Conservation (phyloP, 2,113 vertebrate species). For the Elachura formosa region DNA sequence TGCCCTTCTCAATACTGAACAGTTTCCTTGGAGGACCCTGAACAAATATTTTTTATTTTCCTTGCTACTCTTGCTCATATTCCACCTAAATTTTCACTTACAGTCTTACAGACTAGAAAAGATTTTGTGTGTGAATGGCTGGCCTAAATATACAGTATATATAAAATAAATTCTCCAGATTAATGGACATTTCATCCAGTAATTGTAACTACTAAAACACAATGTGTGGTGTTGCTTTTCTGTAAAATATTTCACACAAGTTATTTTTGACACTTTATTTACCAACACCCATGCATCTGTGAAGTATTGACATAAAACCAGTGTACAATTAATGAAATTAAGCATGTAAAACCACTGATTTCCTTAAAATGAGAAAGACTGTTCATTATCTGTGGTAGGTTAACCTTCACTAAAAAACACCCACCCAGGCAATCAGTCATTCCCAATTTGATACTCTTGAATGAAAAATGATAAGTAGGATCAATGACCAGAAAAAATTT, state of each 20-base stretch:
- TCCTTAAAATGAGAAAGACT: background rate
- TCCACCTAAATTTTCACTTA: background rate
- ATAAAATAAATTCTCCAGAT: background rate
- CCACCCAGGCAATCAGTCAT: background rate
- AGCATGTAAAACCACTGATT: background rate
- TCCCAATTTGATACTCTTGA: background rate
- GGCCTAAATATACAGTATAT: background rate
- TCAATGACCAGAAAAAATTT: background rate
- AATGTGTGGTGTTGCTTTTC: background rate
- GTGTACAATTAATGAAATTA: background rate
- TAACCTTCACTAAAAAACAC: background rate
- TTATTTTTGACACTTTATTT: background rate
- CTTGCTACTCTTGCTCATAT: background rate
- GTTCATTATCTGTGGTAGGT: fast-evolving
- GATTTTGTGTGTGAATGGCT: background rate
- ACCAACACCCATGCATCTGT: background rate
- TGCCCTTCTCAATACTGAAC: background rate
- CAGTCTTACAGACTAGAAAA: background rate
- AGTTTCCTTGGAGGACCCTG: background rate
- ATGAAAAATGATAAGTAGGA: background rate
- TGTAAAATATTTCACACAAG: background rate
- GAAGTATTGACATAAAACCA: background rate
- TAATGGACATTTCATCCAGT: background rate
- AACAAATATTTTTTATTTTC: background rate
- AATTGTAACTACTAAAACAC: background rate